A percentile compares a stretch with the other conserved stretches of the same genome.
Conservation (phyloP, 1,140 invertebrate genomes). For the Gyrodactylus salaris region DNA sequence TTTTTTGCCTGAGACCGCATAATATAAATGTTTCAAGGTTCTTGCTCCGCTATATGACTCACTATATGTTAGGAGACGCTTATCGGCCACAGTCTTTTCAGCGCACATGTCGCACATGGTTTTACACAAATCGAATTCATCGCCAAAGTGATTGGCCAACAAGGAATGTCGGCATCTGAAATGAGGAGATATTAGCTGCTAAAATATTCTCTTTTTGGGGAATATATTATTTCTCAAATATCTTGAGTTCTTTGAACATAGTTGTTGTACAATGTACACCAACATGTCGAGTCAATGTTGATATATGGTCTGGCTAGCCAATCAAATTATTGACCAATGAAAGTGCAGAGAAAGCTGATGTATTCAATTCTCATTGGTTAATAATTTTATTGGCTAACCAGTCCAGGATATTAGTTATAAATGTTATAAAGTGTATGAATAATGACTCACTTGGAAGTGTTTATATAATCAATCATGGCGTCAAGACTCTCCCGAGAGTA, state of each 20-base stretch:
- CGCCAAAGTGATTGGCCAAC: neutral
- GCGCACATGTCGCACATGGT: slow-evolving; percentile 1
- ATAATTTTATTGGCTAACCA: no score
- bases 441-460: neutral
- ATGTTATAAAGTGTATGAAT: neutral
- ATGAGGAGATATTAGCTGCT: neutral
- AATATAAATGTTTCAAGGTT: neutral
- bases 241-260: no score
- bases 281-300: no score
- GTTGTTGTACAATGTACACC: no score
- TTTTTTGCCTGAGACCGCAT: neutral
- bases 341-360: no score
- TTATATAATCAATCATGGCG: neutral
- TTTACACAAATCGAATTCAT: neutral
- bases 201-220: no score
- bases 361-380: no score
- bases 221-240: no score
- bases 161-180: slow-evolving; percentile 2
- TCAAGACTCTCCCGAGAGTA: neutral
- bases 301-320: no score
- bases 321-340: no score
- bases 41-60: neutral
- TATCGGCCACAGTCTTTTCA: neutral
- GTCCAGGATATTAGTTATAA: no score
- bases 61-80: neutral